Evolutionary conservation across 2,113 vertebrate species (phyloP).

Genomic region (Cyprinodon brontotheroides): DNA sequence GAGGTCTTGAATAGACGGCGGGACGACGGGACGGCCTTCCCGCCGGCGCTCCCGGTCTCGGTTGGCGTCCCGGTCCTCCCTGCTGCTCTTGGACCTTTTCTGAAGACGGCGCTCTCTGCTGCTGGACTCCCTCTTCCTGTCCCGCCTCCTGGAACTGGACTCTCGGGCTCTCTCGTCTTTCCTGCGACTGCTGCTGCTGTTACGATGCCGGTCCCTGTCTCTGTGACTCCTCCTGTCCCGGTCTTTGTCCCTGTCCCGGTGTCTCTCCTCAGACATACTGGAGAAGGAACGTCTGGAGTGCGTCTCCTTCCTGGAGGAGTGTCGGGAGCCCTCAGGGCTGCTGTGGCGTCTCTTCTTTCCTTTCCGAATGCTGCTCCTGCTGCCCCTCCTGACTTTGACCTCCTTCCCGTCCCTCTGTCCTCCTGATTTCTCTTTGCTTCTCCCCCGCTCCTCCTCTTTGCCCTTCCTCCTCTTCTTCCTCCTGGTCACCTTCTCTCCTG

Average conservation of each 20-base stretch:
- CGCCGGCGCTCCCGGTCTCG: slow-evolving; percentile 67
- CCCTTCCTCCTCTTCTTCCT: slow-evolving; percentile 65
- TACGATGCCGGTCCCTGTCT: slow-evolving; percentile 37
- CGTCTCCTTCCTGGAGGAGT: slow-evolving; percentile 42
- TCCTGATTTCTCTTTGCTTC: slow-evolving; percentile 52
- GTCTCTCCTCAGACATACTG: slow-evolving; percentile 67
- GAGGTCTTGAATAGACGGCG: slow-evolving; percentile 92
- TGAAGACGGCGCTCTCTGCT: slow-evolving; percentile 70
- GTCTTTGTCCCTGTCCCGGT: slow-evolving; percentile 63
- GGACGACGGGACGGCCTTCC: slow-evolving; percentile 86
- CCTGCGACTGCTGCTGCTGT: slow-evolving; percentile 38
- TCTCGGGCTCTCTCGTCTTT: slow-evolving; percentile 43
- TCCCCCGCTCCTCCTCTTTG: slow-evolving; percentile 55
- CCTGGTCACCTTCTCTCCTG: slow-evolving; percentile 67
- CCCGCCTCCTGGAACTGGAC: slow-evolving; percentile 65
- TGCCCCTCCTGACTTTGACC: slow-evolving; percentile 58
- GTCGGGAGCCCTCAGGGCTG: slow-evolving; percentile 65
- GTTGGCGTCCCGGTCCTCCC: slow-evolving; percentile 51
- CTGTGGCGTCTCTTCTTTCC: slow-evolving; percentile 71
- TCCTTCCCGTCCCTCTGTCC: slow-evolving; percentile 45
- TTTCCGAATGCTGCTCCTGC: slow-evolving; percentile 74
- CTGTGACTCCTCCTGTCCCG: slow-evolving; percentile 33
- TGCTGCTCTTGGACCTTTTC: slow-evolving; percentile 63
- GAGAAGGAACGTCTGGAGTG: slow-evolving; percentile 68
- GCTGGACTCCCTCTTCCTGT: slow-evolving; percentile 68